phyloP scores from a whole-genome alignment of 2,888 invertebrate genomes.

The Hololepta plana region DNA sequence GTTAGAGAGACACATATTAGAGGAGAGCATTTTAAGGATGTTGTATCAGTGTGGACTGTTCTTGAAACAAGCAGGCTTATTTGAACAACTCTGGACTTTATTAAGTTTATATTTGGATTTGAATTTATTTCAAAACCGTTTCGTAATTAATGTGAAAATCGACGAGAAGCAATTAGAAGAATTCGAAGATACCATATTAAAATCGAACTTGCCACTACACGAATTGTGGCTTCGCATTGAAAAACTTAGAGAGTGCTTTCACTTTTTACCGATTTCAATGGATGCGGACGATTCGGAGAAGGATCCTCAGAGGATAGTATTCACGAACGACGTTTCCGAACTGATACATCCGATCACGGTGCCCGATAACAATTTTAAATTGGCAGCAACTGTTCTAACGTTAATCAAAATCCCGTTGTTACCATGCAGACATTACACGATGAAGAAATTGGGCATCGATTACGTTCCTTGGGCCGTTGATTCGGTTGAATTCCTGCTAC shows the following conservation, averaged over 20 bases:
- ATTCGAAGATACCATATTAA: constrained; percentile 41
- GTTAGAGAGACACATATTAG: constrained; percentile 20
- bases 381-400: constrained; percentile 39
- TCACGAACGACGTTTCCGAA: constrained; percentile 42
- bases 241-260: constrained; percentile 49
- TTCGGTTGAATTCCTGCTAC: constrained; percentile 31
- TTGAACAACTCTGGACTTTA: constrained; percentile 57
- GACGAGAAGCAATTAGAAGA: constrained; percentile 33
- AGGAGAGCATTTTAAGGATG: constrained; percentile 27
- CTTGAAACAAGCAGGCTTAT: constrained; percentile 51
- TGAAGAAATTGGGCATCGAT: constrained; percentile 26
- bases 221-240: constrained; percentile 62
- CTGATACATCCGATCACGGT: constrained; percentile 49
- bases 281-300: no score
- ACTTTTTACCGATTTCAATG: constrained; percentile 42
- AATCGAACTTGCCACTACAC: constrained; percentile 45
- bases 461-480: constrained; percentile 30
- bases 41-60: constrained; percentile 37
- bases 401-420: constrained; percentile 40
- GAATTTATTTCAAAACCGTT: constrained; percentile 30
- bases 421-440: constrained; percentile 28
- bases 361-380: constrained; percentile 35
- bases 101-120: constrained; percentile 48
- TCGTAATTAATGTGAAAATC: constrained; percentile 10
- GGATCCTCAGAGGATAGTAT: constrained; percentile 48